Base-by-base conservation (phyloP, 1,140 invertebrate species). In the Pissodes strobi region DNA sequence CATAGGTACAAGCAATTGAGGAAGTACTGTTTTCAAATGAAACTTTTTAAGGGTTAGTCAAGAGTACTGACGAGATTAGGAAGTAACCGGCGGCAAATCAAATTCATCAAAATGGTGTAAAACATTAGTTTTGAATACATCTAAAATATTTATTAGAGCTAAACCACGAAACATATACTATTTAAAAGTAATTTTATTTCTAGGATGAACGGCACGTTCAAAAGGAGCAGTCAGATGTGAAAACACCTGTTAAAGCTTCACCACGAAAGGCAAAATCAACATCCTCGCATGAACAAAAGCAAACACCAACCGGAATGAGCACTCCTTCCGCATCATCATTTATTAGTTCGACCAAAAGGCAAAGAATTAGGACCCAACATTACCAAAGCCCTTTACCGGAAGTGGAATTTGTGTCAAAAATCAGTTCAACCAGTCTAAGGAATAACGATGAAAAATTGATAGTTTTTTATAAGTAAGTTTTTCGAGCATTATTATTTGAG, bases 371-470 rank as follows among this genome's bases (percentile, higher is more conserved):
- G 53, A 78, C 74, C 9, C 89, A 90, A 73, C 85, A 88, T 6
- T 94, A 91, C 79, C 92, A 94, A 72, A 90, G 89, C 66, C 90
- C 91, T 0, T 79, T 89, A 22, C 88, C 90, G 10, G 90, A 92
- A 75, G 77, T 90, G n/a, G 85, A 87, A 41, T 84, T 88, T 70
- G 84, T 90, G 15, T 86, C 88, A 0, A 91, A 91, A 75, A 78
- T 86, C 3, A 84, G 82, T 22, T 81, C 83, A 0, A 86, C 84
- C 12, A 80, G 87, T 12, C 87, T 86, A 27, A 87, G 85, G 72
- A 80, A 81, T 45, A 81, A 83, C 15, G 91, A 93, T 72, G 91
- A 94, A 56, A 93, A 93, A 78, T 85, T 93, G 19, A 90, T 92
- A 74, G 86, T 90, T 23, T 91, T 92, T 73, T 91, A 90, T 75